These are phyloP conservation scores for Zaprionus davidi DNA, from an alignment of 1,140 invertebrate species.

Conservation along the genomic window DNA sequence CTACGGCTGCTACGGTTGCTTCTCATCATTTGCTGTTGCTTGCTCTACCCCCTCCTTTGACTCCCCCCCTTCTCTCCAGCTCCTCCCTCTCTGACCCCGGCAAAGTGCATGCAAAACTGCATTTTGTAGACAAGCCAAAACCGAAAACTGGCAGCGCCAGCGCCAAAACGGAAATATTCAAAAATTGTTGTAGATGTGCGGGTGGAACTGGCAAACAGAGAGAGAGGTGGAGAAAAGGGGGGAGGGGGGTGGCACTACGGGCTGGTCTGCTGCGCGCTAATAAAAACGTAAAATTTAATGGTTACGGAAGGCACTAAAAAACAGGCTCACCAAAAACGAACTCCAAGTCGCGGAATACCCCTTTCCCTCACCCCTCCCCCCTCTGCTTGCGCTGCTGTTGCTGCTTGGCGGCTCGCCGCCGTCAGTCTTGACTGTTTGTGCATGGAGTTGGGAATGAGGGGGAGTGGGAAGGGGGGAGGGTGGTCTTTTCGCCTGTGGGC, in stretches of 20 bases:
- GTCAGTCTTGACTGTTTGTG: slow-evolving; percentile 21
- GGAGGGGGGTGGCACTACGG: neutral
- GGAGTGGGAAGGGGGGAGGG: slow-evolving; percentile 21
- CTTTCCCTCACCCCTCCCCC: neutral
- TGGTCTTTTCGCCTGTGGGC: slow-evolving; percentile 30
- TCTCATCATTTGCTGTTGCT: slow-evolving; percentile 36
- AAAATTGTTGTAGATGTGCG: slow-evolving; percentile 65
- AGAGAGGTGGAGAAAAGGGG: neutral
- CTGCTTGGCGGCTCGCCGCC: slow-evolving; percentile 27
- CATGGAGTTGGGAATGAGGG: neutral
- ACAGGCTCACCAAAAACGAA: slow-evolving; percentile 76
- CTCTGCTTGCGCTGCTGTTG: neutral
- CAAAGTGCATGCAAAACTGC: slow-evolving; percentile 79
- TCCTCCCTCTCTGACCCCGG: slow-evolving; percentile 11
- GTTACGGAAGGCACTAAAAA: slow-evolving; percentile 83
- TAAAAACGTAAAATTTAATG: slow-evolving; percentile 83
- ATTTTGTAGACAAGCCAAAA: slow-evolving; percentile 74
- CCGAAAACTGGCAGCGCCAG: slow-evolving; percentile 65
- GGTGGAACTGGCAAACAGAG: slow-evolving; percentile 4
- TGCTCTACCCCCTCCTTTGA: neutral
- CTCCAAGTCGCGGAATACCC: slow-evolving; percentile 49
- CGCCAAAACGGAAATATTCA: slow-evolving; percentile 78
- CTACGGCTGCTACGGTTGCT: slow-evolving; percentile 12
- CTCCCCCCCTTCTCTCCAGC: slow-evolving; percentile 4
- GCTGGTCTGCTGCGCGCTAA: slow-evolving; percentile 67